Percentiles rank a stretch among this genome's conserved stretches.
Conservation (phyloP, 2,888 invertebrate genomes). For the Cyclophora albipunctata region DNA sequence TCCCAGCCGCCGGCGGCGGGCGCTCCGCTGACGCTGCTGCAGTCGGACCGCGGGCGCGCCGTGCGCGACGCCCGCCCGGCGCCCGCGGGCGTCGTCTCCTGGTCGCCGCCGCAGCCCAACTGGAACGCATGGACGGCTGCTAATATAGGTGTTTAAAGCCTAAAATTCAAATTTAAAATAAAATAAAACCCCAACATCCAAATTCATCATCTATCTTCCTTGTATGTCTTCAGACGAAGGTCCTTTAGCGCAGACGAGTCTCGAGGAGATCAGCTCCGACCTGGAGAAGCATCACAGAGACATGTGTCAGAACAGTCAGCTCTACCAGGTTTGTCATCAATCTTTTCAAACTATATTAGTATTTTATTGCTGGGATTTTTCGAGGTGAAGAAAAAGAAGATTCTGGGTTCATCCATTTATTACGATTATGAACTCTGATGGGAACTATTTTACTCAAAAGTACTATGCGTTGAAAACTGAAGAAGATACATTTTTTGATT, state of each 20-base stretch:
- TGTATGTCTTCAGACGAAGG: conserved; percentile 81
- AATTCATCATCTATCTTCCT: not conserved
- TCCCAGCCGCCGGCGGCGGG: conserved; percentile 1
- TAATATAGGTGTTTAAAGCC: conserved; percentile 81
- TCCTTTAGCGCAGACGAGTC: conserved; percentile 79
- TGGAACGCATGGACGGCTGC: conserved; percentile 99
- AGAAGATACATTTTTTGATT: too few species aligned
- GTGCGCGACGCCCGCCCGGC: conserved; percentile 79
- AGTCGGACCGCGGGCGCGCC: conserved; percentile 63
- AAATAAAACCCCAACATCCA: too few species aligned
- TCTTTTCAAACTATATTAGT: not conserved
- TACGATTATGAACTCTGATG: too few species aligned
- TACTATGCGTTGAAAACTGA: too few species aligned
- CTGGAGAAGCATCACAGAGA: conserved; percentile 79
- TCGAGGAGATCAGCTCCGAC: conserved; percentile 84
- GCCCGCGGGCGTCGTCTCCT: conserved; percentile 89
- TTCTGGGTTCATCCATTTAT: too few species aligned
- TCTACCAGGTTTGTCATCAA: conserved; percentile 46
- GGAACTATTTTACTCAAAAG: too few species aligned
- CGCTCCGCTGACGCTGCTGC: conserved; percentile 37
- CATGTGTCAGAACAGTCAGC: conserved; percentile 71
- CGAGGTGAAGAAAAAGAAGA: too few species aligned
- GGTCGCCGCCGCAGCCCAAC: conserved; percentile 96
- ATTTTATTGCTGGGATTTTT: too few species aligned
- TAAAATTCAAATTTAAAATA: too few species aligned